A percentile compares a stretch with the other conserved stretches of the same genome.
Conservation (phyloP, 2,888 invertebrate species). For the Parnassius orleans region DNA sequence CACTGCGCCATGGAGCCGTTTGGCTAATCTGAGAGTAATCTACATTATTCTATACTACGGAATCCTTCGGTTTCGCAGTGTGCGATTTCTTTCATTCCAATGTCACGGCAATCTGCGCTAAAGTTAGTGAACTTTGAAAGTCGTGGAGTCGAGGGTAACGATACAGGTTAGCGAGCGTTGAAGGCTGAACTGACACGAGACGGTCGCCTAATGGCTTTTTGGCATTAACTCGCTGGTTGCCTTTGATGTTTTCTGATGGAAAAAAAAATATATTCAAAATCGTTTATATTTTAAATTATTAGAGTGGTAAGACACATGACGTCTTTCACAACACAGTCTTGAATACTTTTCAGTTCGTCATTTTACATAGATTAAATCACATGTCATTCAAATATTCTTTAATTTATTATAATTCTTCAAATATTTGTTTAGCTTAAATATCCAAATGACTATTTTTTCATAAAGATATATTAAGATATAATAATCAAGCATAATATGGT, state of each 20-base stretch:
- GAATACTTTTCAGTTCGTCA: background rate
- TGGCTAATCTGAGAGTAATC: too few species aligned
- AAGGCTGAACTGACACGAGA: conserved; percentile 6
- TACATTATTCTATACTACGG: background rate
- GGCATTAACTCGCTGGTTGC: conserved; percentile 4
- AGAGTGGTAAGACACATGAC: background rate
- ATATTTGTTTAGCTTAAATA: background rate
- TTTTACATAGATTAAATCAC: background rate
- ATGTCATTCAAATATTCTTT: background rate
- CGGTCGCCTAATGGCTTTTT: conserved; percentile 7
- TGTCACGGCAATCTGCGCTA: conserved; percentile 8
- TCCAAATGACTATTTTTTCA: too few species aligned
- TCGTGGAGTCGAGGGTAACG: conserved; percentile 6
- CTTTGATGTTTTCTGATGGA: conserved; percentile 8
- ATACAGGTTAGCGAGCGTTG: conserved; percentile 1
- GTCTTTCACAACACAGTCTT: background rate
- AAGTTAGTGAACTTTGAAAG: conserved; percentile 15
- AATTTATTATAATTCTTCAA: background rate
- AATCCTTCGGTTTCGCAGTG: background rate
- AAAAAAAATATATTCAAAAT: background rate
- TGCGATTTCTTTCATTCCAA: background rate
- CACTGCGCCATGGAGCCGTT: too few species aligned
- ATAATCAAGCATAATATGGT: too few species aligned
- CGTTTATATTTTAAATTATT: background rate
- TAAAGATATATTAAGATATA: too few species aligned